These are phyloP conservation scores for Solea senegalensis DNA, from an alignment of 2,113 vertebrate species.

Conservation along the genomic window DNA sequence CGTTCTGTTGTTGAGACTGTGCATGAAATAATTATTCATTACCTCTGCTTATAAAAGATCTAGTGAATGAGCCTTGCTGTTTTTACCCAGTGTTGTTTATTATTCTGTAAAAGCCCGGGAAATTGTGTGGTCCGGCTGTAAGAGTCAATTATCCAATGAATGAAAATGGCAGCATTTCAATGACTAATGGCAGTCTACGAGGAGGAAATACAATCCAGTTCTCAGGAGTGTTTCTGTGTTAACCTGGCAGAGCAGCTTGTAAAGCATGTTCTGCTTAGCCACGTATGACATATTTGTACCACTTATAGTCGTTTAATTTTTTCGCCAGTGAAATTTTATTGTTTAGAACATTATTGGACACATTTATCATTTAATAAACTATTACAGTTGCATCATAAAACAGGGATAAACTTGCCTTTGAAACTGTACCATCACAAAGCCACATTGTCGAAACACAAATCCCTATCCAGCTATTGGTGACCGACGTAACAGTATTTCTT, in stretches of 20 bases:
- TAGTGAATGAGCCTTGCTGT: not conserved
- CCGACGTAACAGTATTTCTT: not conserved
- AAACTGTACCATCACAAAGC: not conserved
- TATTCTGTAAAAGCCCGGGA: not conserved
- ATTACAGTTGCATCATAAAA: not conserved
- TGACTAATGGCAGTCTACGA: not conserved
- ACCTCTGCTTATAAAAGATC: not conserved
- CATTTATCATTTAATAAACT: not conserved
- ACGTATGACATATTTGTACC: not conserved
- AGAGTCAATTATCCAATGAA: conserved; percentile 13
- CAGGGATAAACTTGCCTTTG: not conserved
- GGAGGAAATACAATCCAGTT: not conserved
- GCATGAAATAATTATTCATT: not conserved
- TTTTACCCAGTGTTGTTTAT: conserved; percentile 17
- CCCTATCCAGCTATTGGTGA: not conserved
- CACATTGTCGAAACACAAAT: not conserved
- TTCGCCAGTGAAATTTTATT: not conserved
- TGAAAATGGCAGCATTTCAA: conserved; percentile 13
- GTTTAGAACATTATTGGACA: not conserved
- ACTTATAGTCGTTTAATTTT: not conserved
- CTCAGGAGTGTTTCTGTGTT: not conserved
- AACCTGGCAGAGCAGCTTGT: not conserved
- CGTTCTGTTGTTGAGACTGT: not conserved
- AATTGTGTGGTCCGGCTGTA: not conserved
- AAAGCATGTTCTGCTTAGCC: not conserved